These are phyloP conservation scores for Xylocampa areola DNA, from an alignment of 2,888 invertebrate genomes.

Conservation along the genomic window DNA sequence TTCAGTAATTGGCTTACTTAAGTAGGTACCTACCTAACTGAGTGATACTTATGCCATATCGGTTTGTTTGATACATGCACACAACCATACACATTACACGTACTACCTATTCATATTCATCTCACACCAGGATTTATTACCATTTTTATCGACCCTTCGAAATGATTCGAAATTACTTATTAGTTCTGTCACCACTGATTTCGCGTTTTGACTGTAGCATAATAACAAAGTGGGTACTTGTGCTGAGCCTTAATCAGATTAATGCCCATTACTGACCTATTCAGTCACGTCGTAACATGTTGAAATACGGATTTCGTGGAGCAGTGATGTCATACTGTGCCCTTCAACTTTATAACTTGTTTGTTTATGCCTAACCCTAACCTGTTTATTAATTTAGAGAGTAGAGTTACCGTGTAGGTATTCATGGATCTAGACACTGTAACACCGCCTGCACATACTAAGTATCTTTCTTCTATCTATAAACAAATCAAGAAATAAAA, in stretches of 20 bases:
- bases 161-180: neutral
- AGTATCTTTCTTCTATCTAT: too few relatives aligned
- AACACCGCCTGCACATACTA: too few relatives aligned
- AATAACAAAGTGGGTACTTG: constrained; percentile 26
- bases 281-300: constrained; percentile 26
- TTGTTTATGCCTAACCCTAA: constrained; percentile 26
- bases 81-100: too few relatives aligned
- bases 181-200: neutral
- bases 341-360: constrained; percentile 43
- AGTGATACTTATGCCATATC: constrained; percentile 14
- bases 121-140: too few relatives aligned
- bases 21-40: too few relatives aligned
- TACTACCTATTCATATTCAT: too few relatives aligned
- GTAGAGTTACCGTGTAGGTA: neutral
- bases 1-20: constrained; percentile 32
- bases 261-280: constrained; percentile 43
- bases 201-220: constrained; percentile 3
- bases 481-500: too few relatives aligned
- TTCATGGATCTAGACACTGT: neutral
- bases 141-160: too few relatives aligned
- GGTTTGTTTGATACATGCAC: too few relatives aligned
- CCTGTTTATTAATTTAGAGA: constrained; percentile 3
- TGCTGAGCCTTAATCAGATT: constrained; percentile 44
- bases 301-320: constrained; percentile 31
- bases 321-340: constrained; percentile 52